Evolutionary conservation across 2,797 vertebrate species (phyloP).

Genomic region (Dendrocincla tyrannina): DNA sequence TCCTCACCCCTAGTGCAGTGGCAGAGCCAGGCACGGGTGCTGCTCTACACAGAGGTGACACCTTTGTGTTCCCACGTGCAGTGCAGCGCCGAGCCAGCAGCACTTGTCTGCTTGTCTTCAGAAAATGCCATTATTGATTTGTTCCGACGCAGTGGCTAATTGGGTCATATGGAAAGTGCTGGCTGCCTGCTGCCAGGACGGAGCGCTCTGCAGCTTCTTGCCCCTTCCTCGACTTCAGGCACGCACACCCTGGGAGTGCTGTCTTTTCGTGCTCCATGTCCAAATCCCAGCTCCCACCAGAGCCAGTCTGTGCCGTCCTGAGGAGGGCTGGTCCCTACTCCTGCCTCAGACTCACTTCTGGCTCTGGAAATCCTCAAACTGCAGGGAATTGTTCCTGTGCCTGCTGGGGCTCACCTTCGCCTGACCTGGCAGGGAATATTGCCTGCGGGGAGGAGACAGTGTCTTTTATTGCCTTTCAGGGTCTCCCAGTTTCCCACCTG

Average conservation of each 20-base stretch:
- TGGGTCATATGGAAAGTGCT: constrained; percentile 60
- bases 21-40: rapidly evolving
- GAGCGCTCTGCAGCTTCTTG: background rate
- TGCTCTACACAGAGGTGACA: background rate
- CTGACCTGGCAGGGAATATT: background rate
- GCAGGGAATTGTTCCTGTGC: background rate
- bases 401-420: background rate
- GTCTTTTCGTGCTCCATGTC: rapidly evolving
- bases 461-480: background rate
- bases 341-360: background rate
- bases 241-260: rapidly evolving
- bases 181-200: background rate
- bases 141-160: constrained; percentile 61
- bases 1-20: background rate
- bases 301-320: background rate
- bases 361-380: background rate
- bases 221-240: background rate
- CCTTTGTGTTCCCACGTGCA: background rate
- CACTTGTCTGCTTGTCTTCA: constrained; percentile 27
- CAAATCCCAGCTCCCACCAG: background rate
- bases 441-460: background rate
- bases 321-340: background rate
- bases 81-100: constrained; percentile 6
- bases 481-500: background rate
- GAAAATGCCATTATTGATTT: constrained; percentile 57